Evolutionary conservation across 2,888 invertebrate species (phyloP), one percentile per base, ranked within the genome.

Genomic region (Danaus chrysippus): DNA sequence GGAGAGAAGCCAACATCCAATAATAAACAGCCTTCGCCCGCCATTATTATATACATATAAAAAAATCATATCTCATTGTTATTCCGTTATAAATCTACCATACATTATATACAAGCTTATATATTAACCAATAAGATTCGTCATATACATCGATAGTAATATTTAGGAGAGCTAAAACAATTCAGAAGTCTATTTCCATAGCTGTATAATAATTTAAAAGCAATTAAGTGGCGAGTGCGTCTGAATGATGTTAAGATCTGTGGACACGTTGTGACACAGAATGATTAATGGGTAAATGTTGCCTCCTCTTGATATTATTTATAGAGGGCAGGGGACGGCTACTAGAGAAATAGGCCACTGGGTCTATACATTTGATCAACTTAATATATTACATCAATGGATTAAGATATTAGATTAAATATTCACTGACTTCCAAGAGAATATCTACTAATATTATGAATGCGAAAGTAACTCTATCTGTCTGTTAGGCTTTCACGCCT

Each of bases 211-310:
- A 57, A 56, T 70, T 70, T 67, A 56, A 77, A 82, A 81, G 76
- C 76, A 81, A 84, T 84, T 82, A 82, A 61, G 61, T 52, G 58
- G 53, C 76, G 71, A 77, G 75, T 73, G 74, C 76, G 74, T 80
- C 77, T 77, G 74, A 76, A 80, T 78, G 72, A 77, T 76, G 76
- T 75, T 56, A 71, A 85, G 86, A 88, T 86, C 86, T 73, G 81
- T 78, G 77, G 84, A 84, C 77, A 75, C 84, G 83, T 84, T 84
- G 77, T 87, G 88, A 88, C 88, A 86, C 46, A 49, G 15, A 70
- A 82, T 90, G 89, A 90, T 88, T 83, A 85, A 90, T 87, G 88
- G 78, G 71, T 68, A 66, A 73, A 73, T 76, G 75, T 78, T 86
- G 84, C 87, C 87, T 83, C 83, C 76, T 77, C 70, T 68, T 67